Evolutionary conservation across 2,888 invertebrate species (phyloP).

Genomic region (Agrotis puta): DNA sequence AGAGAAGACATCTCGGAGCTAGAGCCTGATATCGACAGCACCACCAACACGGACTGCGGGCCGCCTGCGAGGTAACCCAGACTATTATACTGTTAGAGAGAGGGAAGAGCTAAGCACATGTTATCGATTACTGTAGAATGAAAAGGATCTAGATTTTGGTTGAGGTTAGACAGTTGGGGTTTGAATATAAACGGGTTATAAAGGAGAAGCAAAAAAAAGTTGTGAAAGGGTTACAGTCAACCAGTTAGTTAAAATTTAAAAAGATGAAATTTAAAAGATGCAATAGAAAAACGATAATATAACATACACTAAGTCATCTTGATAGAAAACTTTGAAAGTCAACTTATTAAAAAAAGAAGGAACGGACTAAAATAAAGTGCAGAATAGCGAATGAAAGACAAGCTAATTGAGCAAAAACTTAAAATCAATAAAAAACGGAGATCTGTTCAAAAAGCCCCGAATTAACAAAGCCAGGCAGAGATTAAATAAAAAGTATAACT

Average conservation of each 20-base stretch:
- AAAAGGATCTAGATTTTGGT: background rate
- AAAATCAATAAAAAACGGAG: background rate
- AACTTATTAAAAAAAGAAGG: too few species aligned
- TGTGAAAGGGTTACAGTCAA: too few species aligned
- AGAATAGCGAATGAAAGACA: background rate
- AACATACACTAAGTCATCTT: too few species aligned
- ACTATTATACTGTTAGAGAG: slow-evolving; percentile 22
- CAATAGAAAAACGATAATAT: too few species aligned
- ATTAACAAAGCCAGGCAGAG: background rate
- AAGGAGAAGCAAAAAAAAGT: too few species aligned
- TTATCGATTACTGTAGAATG: slow-evolving; percentile 20
- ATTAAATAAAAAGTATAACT: slow-evolving; percentile 1
- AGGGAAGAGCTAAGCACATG: slow-evolving; percentile 61
- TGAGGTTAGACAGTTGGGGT: too few species aligned
- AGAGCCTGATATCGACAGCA: slow-evolving; percentile 87
- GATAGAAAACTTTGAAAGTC: too few species aligned
- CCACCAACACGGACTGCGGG: slow-evolving; percentile 90
- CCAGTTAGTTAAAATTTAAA: too few species aligned
- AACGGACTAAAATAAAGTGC: too few species aligned
- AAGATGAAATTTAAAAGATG: too few species aligned
- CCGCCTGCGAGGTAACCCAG: slow-evolving; percentile 92
- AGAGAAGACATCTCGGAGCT: slow-evolving; percentile 92
- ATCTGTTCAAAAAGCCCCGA: background rate
- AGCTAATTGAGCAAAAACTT: background rate
- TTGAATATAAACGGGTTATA: too few species aligned